Evolutionary conservation across 2,888 invertebrate species (phyloP).

Genomic region (Esperia sulphurella): DNA sequence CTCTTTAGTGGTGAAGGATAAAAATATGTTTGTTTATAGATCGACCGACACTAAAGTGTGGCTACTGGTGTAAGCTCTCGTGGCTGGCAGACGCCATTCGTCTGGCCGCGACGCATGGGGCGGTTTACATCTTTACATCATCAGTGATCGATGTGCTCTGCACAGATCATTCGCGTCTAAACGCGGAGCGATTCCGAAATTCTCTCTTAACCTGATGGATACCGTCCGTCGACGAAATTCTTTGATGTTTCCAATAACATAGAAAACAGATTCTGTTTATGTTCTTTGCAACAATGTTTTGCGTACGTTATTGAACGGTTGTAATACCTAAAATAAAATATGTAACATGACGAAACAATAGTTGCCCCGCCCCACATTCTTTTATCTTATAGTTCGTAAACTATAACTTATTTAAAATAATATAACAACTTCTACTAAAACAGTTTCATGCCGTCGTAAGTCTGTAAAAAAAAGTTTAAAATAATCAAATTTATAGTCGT

Average conservation of each 20-base stretch:
- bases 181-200: constrained; percentile 45
- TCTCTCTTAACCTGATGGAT: constrained; percentile 43
- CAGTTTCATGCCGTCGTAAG: too few relatives aligned
- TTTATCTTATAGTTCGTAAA: too few relatives aligned
- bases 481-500: neutral
- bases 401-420: too few relatives aligned
- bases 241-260: constrained; percentile 46
- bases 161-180: constrained; percentile 43
- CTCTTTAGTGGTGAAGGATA: too few relatives aligned
- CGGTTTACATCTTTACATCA: constrained; percentile 28
- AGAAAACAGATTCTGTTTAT: constrained; percentile 7
- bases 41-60: constrained; percentile 11
- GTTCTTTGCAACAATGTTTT: neutral
- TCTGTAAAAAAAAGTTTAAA: neutral
- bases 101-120: constrained; percentile 16
- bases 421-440: too few relatives aligned
- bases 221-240: constrained; percentile 39
- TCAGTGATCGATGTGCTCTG: constrained; percentile 46
- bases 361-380: too few relatives aligned
- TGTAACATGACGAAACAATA: too few relatives aligned
- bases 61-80: constrained; percentile 10
- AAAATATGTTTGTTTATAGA: constrained; percentile 5
- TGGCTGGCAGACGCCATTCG: constrained; percentile 16
- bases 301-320: too few relatives aligned
- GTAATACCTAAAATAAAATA: too few relatives aligned